phyloP scores from a whole-genome alignment of 2,113 vertebrate genomes.

The Muntiacus muntjak region DNA sequence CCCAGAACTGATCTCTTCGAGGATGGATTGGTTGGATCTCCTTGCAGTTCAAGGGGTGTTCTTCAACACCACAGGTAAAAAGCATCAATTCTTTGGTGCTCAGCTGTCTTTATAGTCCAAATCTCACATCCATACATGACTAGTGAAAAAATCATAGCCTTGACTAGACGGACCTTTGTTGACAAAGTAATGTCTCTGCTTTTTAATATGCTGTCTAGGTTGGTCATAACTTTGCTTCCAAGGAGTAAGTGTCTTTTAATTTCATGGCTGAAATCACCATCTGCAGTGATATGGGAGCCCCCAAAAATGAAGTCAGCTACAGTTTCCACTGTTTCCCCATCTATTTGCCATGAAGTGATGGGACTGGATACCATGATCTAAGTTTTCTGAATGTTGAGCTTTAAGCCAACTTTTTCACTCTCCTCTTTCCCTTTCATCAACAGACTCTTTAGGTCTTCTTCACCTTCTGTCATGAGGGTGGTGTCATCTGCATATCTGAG shows the following conservation, averaged over 20 bases:
- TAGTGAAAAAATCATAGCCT: neutral
- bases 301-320: neutral
- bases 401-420: no score
- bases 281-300: neutral
- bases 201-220: neutral
- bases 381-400: no score
- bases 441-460: no score
- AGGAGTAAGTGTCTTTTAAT: neutral
- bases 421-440: no score
- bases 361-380: no score
- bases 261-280: neutral
- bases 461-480: no score
- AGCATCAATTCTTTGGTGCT: neutral
- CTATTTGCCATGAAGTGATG: no score
- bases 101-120: neutral
- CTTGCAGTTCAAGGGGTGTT: neutral
- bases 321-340: neutral
- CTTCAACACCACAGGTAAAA: neutral
- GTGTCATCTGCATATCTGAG: no score
- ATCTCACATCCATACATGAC: neutral
- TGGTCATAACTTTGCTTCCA: neutral
- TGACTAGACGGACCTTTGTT: neutral
- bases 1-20: neutral
- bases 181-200: neutral
- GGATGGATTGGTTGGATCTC: neutral